Conservation (phyloP, 2,888 invertebrate genomes). For the Euphydryas editha region DNA sequence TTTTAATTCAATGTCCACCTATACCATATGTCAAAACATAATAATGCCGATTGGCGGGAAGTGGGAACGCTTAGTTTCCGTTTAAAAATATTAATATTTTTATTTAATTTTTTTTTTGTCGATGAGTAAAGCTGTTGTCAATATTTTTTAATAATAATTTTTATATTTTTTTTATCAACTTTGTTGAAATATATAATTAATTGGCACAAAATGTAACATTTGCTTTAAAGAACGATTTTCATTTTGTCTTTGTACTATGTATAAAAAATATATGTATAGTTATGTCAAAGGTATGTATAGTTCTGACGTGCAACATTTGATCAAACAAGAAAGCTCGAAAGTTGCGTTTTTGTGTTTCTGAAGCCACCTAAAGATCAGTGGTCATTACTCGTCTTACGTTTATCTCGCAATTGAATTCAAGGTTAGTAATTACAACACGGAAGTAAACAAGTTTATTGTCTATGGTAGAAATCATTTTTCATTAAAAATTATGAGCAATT, state of each 20-base stretch:
- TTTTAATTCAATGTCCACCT: background rate
- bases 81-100: background rate
- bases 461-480: constrained; percentile 54
- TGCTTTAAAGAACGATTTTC: background rate
- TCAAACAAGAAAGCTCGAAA: background rate
- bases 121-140: too few relatives aligned
- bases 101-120: background rate
- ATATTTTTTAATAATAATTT: too few relatives aligned
- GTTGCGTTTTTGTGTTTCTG: background rate
- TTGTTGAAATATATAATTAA: background rate
- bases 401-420: background rate
- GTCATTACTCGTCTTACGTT: background rate
- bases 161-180: background rate
- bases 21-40: constrained; percentile 5
- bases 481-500: constrained; percentile 74
- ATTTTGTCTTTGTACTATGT: background rate
- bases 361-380: too few relatives aligned
- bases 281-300: too few relatives aligned
- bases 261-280: background rate
- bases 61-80: constrained; percentile 3
- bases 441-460: constrained; percentile 38
- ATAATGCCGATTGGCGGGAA: constrained; percentile 3
- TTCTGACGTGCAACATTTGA: constrained; percentile 1
- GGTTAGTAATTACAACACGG: constrained; percentile 10
- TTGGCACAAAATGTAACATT: too few relatives aligned